Percentiles rank a stretch among this genome's conserved stretches.
Conservation (phyloP, 2,113 vertebrate species). For the Clarias macrocephalus region DNA sequence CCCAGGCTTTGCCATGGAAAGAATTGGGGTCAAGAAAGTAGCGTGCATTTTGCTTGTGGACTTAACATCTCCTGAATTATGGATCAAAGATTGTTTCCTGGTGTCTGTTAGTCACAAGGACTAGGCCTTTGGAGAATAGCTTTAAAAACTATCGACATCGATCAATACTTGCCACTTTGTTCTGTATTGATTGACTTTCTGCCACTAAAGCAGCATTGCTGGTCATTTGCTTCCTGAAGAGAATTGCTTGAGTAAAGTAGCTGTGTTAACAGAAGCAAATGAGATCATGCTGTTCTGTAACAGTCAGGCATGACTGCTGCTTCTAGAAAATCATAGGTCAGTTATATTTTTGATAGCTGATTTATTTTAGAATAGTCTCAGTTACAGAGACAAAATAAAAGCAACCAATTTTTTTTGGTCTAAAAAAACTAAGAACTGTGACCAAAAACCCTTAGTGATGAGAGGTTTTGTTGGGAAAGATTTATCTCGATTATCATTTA, state of each 20-base stretch:
- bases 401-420: not conserved
- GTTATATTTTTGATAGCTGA: not conserved
- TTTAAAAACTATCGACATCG: constrained; percentile 64
- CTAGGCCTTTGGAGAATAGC: constrained; percentile 53
- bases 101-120: constrained; percentile 61
- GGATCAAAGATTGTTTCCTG: constrained; percentile 70
- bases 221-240: constrained; percentile 32
- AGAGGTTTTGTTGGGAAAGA: not conserved
- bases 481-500: not conserved
- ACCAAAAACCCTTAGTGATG: not conserved
- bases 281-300: not conserved
- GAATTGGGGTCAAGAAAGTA: constrained; percentile 25
- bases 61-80: constrained; percentile 71
- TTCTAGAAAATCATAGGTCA: not conserved
- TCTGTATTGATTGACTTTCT: constrained; percentile 65
- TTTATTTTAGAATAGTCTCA: not conserved
- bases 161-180: constrained; percentile 62
- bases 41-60: constrained; percentile 54
- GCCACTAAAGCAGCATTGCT: constrained; percentile 49
- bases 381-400: not conserved
- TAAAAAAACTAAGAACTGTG: not conserved
- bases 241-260: constrained; percentile 23
- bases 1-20: not conserved
- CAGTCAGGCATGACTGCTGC: not conserved
- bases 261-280: constrained; percentile 27